A percentile compares a stretch with the other conserved stretches of the same genome.
Evolutionary conservation across 2,888 invertebrate species (phyloP).

Genomic region (Synanthedon andrenaeformis): DNA sequence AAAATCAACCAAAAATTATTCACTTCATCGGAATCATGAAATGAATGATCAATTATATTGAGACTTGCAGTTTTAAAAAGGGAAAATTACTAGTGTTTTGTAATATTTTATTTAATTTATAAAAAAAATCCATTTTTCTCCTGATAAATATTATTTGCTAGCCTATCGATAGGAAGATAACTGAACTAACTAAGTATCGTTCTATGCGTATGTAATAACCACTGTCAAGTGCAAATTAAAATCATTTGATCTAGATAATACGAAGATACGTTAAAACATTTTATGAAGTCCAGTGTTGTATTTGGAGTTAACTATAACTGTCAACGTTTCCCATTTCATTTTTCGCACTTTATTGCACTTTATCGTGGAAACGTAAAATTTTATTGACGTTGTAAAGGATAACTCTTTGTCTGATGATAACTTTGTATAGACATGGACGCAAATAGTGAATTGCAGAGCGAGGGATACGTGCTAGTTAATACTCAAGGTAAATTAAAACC

Average conservation of each 20-base stretch:
- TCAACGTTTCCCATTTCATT: constrained; percentile 5
- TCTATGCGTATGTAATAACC: too few relatives aligned
- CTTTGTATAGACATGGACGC: background rate
- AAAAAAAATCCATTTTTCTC: too few relatives aligned
- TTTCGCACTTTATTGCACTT: background rate
- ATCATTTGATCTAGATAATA: constrained; percentile 11
- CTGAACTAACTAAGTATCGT: too few relatives aligned
- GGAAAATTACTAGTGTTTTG: too few relatives aligned
- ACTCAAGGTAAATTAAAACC: constrained; percentile 1
- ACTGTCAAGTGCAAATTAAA: constrained; percentile 6
- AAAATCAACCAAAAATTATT: too few relatives aligned
- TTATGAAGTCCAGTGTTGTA: constrained; percentile 10
- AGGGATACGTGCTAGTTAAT: constrained; percentile 1
- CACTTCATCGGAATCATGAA: too few relatives aligned
- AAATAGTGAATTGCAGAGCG: background rate
- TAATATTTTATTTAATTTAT: too few relatives aligned
- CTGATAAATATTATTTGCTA: too few relatives aligned
- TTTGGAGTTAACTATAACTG: constrained; percentile 10
- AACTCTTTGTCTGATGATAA: constrained; percentile 2
- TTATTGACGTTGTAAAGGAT: constrained; percentile 5
- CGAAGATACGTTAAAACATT: constrained; percentile 6
- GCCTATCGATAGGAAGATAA: too few relatives aligned
- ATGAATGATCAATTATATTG: too few relatives aligned
- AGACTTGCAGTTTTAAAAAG: too few relatives aligned
- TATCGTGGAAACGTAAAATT: constrained; percentile 3